These are phyloP conservation scores for Micronycteris hirsuta DNA, from an alignment of 2,113 vertebrate genomes.

Conservation along the genomic window DNA sequence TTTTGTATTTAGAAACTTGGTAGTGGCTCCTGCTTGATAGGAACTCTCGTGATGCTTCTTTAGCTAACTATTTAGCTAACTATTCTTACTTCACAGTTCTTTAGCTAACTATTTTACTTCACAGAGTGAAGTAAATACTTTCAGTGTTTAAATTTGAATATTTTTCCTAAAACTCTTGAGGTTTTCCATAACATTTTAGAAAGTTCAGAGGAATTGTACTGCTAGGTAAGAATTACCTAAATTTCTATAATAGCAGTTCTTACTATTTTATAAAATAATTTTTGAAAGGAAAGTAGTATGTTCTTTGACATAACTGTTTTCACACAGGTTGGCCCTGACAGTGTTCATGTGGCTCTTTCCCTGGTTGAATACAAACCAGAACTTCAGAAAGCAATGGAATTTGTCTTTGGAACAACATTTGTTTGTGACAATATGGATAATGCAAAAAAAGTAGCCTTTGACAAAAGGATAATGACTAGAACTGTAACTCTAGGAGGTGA, in stretches of 20 bases:
- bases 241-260: not conserved
- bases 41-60: not conserved
- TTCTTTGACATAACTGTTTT: not conserved
- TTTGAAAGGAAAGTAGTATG: not conserved
- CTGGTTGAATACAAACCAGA: slow-evolving; percentile 89
- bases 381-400: slow-evolving; percentile 96
- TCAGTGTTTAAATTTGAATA: not conserved
- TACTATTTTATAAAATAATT: not conserved
- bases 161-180: not conserved
- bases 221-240: not conserved
- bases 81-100: no score
- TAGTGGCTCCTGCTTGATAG: not conserved
- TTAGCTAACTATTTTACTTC: slow-evolving; percentile 21
- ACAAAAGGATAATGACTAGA: slow-evolving; percentile 90
- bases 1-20: slow-evolving; percentile 30
- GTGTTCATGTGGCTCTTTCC: slow-evolving; percentile 88
- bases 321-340: slow-evolving; percentile 85
- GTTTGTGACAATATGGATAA: slow-evolving; percentile 92
- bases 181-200: not conserved
- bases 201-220: not conserved
- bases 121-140: not conserved
- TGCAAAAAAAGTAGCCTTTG: slow-evolving; percentile 94
- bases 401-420: slow-evolving; percentile 92
- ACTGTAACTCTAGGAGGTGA: slow-evolving; percentile 94
- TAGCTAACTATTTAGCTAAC: no score